Base-by-base conservation (phyloP, 2,888 invertebrate genomes). In the Resseliella maxima region DNA sequence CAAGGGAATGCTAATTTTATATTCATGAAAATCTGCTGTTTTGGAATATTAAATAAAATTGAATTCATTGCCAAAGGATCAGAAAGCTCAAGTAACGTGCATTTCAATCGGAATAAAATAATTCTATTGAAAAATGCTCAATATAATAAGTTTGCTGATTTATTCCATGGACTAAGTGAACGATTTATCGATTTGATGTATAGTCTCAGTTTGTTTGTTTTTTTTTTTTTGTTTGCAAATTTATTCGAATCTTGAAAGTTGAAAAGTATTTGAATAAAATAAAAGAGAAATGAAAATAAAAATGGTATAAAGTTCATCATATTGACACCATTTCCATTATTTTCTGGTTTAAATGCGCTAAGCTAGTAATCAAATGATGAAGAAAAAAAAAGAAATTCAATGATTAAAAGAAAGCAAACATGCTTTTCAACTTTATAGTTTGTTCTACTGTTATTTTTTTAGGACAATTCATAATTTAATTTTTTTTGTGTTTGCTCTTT, bases 1-100 rank as follows among this genome's bases (percentile, higher is more conserved):
- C 72, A 72, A 31, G 72, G 72, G 72, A 72, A 72, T 72, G 72
- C 72, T 72, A 72, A 72, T 72, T 72, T 72, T 72, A 72, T 72
- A 72, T 72, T 72, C 72, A 72, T 72, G 72, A 31, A 18, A 72
- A 27, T 72, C 31, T 27, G 27, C 72, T 31, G 31, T 31, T 31
- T 72, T 31, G 31, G 72, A 72, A 72, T 72, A 72, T 72, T 72
- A 72, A 72, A 72, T 72, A 31, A 72, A 72, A 72, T 24, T 6
- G 15, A 72, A 72, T 72, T 72, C 31, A 31, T 31, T 31, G 31
- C 10, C n/a, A 12, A n/a, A 31, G 72, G 1, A 72, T 72, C 31
- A 12, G 10, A 72, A 72, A 5, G 72, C 72, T 5, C 18, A 72
- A 31, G 72, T 72, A 10, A 72, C 1, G 10, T 31, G 31, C 27